Percentiles rank a stretch among this genome's conserved stretches.
phyloP scores from a whole-genome alignment of 2,797 vertebrate species.

The Ara ararauna region DNA sequence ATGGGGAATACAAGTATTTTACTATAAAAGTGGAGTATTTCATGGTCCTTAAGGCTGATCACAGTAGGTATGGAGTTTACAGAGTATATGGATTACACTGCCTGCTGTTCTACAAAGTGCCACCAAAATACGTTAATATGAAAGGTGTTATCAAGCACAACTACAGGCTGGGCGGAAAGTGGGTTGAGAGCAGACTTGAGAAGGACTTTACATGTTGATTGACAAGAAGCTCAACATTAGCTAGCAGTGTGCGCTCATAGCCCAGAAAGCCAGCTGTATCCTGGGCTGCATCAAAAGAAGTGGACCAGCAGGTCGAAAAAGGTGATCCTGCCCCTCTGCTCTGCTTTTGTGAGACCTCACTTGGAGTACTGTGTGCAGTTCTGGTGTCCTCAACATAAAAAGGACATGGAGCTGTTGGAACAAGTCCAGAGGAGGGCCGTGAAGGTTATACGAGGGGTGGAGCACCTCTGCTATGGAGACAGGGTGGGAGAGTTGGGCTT shows the following conservation, averaged over 20 bases:
- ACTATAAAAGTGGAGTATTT: neutral
- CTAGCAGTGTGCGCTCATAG: neutral
- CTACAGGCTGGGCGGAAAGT: neutral
- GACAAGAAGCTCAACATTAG: neutral
- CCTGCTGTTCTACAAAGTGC: neutral
- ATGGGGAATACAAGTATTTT: neutral
- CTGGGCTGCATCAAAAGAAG: neutral
- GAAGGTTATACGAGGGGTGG: too few species aligned
- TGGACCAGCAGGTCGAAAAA: neutral
- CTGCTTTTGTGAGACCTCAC: neutral
- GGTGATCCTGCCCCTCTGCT: neutral
- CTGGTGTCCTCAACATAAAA: neutral
- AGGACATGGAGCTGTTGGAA: neutral
- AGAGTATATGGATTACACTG: neutral
- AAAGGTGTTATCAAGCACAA: neutral
- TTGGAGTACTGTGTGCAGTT: neutral
- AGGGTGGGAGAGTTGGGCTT: too few species aligned
- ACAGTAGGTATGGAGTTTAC: fast-evolving
- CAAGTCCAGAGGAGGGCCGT: neutral
- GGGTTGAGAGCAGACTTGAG: neutral
- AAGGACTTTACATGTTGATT: neutral
- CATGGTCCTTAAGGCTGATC: neutral
- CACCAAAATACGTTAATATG: neutral
- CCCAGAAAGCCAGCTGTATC: neutral
- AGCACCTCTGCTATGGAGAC: too few species aligned